Evolutionary conservation across 2,888 invertebrate species (phyloP).

Genomic region (Melipona beecheii): DNA sequence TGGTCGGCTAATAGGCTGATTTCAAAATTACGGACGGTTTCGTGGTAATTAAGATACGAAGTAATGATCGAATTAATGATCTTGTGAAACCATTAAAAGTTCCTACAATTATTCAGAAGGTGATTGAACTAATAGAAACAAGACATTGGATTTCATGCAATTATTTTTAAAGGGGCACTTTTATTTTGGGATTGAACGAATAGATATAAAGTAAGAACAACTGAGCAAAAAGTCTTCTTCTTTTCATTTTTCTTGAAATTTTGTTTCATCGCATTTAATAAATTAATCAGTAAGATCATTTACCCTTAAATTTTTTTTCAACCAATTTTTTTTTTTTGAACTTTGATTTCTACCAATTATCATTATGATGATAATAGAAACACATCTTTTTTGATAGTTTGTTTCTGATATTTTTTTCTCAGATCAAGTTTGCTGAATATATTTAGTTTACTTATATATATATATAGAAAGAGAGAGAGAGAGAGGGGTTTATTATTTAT

Average conservation of each 20-base stretch:
- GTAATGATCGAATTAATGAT: constrained; percentile 6
- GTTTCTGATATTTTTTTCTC: too few species aligned
- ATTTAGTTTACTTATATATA: too few species aligned
- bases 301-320: too few species aligned
- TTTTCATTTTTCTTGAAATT: neutral
- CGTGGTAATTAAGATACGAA: neutral
- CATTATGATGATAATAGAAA: too few species aligned
- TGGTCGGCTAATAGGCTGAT: neutral
- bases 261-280: neutral
- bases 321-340: too few species aligned
- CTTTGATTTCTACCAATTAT: too few species aligned
- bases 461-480: too few species aligned
- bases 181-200: neutral
- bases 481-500: too few species aligned
- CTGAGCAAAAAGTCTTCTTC: neutral
- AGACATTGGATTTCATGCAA: neutral
- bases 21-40: neutral
- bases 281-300: too few species aligned
- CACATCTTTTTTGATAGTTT: too few species aligned
- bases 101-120: neutral
- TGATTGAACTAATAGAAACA: neutral
- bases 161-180: neutral
- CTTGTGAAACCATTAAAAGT: neutral
- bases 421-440: too few species aligned
- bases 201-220: too few species aligned